Base-by-base conservation (phyloP, 2,113 vertebrate species). In the Silurus asotus region DNA sequence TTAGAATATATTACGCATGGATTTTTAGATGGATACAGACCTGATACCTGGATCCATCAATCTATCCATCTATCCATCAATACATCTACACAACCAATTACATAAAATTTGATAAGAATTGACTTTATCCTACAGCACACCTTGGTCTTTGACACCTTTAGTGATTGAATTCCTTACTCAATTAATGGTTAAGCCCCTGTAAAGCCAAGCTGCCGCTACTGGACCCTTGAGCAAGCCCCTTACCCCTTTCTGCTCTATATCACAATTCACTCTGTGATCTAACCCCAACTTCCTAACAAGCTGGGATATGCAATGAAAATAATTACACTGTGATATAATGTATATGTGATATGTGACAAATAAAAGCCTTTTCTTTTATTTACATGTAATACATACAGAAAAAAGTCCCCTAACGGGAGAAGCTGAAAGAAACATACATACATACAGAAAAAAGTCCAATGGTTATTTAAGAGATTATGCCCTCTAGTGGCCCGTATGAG, bases 401-500 rank as follows among this genome's bases (percentile, higher is more conserved):
- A 76, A 75, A 6, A 2, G 10, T 14, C 25, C 0, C n/a, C n/a
- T n/a, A n/a, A n/a, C n/a, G n/a, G n/a, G n/a, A n/a, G n/a, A n/a
- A n/a, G n/a, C n/a, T n/a, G n/a, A n/a, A n/a, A n/a, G n/a, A n/a
- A n/a, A n/a, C n/a, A n/a, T n/a, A n/a, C n/a, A n/a, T n/a, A n/a
- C n/a, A n/a, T n/a, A n/a, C 37, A 19, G 45, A 19, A n/a, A 76
- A 75, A 6, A 2, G 10, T 14, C 25, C 0, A 25, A 13, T 14
- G 49, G 5, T n/a, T n/a, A 11, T 7, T 53, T 53, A 53, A 53
- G 13, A 13, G 5, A 25, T 76, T 61, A n/a, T 11, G 70, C 58
- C 83, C 45, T 84, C 83, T 84, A 61, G 83, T 76, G 83, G 83
- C 65, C 45, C 20, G 13, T 48, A 53, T 28, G 64, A 48, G 14